phyloP scores from a whole-genome alignment of 2,113 vertebrate genomes.

The Indicator maculatus region DNA sequence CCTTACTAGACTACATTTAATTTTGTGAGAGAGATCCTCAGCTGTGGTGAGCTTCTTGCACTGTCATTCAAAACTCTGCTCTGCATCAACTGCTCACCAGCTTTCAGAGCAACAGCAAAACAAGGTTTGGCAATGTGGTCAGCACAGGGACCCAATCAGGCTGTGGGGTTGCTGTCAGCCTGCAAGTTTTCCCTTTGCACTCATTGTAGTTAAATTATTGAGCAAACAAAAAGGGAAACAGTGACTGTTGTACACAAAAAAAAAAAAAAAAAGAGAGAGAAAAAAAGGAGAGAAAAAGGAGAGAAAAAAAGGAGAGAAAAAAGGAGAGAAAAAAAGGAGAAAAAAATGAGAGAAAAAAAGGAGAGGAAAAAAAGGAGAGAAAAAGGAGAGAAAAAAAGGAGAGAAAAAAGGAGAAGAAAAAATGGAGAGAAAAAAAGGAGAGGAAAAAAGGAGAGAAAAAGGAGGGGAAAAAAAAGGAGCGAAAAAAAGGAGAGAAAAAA shows the following conservation, averaged over 20 bases:
- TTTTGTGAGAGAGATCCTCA: background rate
- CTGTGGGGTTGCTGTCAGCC: background rate
- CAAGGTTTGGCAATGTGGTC: background rate
- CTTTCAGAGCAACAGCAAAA: background rate
- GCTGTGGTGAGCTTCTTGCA: background rate
- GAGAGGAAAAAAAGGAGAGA: background rate
- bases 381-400: conserved; percentile 3
- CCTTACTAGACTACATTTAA: background rate
- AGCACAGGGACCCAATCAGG: background rate
- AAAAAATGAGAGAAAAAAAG: conserved; percentile 15
- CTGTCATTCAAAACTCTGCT: background rate
- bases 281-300: too few species aligned
- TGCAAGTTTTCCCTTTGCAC: background rate
- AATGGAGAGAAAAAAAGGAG: conserved; percentile 2
- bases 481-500: background rate
- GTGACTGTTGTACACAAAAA: conserved; percentile 20
- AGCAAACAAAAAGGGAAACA: conserved; percentile 15
- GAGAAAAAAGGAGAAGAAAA: conserved; percentile 11
- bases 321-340: background rate
- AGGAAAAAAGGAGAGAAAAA: background rate
- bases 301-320: too few species aligned
- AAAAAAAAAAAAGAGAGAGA: background rate
- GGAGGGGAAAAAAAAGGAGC: background rate
- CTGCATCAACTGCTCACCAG: background rate
- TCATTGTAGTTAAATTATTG: background rate